A percentile compares a stretch with the other conserved stretches of the same genome.
Evolutionary conservation across 2,797 vertebrate genomes (phyloP).

Genomic region (Chloroceryle amazona): DNA sequence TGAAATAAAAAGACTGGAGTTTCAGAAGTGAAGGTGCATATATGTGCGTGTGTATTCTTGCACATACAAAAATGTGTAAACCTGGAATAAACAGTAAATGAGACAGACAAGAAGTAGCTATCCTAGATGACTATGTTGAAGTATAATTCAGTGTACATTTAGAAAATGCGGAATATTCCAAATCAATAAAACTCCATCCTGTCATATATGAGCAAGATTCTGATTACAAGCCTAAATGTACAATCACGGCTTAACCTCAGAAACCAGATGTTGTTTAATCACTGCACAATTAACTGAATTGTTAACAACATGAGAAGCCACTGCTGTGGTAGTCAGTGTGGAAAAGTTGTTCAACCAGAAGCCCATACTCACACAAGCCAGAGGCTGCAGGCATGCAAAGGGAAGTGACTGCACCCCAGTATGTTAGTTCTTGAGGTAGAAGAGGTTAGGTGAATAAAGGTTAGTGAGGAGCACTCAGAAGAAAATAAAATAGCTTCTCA

Average conservation of each 20-base stretch:
- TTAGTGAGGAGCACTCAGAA: not conserved
- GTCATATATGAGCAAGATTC: constrained; percentile 51
- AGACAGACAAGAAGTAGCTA: not conserved
- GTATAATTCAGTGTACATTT: constrained; percentile 6
- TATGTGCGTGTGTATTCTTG: not conserved
- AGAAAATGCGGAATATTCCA: constrained; percentile 60
- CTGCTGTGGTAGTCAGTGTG: not conserved
- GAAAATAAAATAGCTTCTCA: not conserved
- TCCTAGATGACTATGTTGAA: constrained; percentile 30
- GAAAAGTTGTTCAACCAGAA: not conserved
- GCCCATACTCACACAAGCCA: not conserved
- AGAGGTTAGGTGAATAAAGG: not conserved
- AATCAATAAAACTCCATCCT: constrained; percentile 49
- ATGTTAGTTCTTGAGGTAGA: fast-evolving
- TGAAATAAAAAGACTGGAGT: not conserved
- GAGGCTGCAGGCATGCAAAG: not conserved
- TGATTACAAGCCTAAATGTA: constrained; percentile 76
- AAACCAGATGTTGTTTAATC: constrained; percentile 77
- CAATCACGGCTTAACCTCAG: constrained; percentile 68
- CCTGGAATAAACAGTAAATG: not conserved
- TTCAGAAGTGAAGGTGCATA: not conserved
- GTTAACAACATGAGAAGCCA: constrained; percentile 67
- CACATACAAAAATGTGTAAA: not conserved
- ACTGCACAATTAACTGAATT: constrained; percentile 62
- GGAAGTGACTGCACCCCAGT: not conserved